Evolutionary conservation across 2,113 vertebrate genomes (phyloP), one percentile per base, ranked within the genome.

Genomic region (Mustela nigripes): DNA sequence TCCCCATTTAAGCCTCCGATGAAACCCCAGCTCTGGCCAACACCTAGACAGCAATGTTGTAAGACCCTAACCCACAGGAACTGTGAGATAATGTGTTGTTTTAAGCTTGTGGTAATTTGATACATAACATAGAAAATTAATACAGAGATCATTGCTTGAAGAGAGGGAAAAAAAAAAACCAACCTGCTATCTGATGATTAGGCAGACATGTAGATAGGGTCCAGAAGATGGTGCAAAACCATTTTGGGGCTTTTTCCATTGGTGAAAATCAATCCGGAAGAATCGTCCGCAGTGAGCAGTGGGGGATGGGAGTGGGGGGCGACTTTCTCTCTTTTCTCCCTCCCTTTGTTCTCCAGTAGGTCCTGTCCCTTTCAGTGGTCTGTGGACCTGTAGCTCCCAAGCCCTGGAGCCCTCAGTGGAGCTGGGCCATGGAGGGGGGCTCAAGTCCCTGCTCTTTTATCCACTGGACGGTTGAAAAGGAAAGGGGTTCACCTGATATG

Each of bases 121-220:
- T 83, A 87, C 1, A 9, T 16, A 67, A 31, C 45, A 69, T n/a
- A 91, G 86, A 74, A 91, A 96, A 91, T 11, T 39, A 93, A 93
- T n/a, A 39, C 28, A 85, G 14, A 73, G 48, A 42, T 22, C 8
- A 11, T 26, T 39, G 36, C 31, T 80, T 56, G 28, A 42, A 24
- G 56, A 21, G 18, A 28, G 15, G 50, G 42, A 8, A 3, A 53
- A 2, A 36, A 36, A 48, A 21, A 28, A 10, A 14, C 2, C 42
- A 42, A 42, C n/a, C 28, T 91, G 19, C n/a, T 28, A 3, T 56
- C 53, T 90, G 62, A 42, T 91, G 58, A 53, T 53, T 28, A 31
- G 48, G 31, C 36, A 78, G 28, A 71, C 6, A 53, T 15, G 3
- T 63, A 60, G 28, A 0, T 15, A 8, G 42, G 22, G 53, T 74